Conservation (phyloP, 2,888 invertebrate genomes). For the Spisula solida region DNA sequence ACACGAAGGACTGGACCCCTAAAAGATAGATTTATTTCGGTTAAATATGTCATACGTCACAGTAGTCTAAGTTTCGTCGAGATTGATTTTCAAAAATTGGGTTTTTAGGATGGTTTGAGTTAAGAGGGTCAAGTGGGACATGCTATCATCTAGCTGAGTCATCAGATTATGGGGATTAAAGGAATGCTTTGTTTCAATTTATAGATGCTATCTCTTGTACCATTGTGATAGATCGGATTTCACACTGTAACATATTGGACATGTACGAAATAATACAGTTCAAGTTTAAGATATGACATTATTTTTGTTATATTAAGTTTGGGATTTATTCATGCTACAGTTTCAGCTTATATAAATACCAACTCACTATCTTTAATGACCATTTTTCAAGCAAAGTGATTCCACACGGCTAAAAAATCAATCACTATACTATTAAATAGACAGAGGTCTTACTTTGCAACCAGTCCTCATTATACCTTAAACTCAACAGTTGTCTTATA, state of each 20-base stretch:
- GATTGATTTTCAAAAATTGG: background rate
- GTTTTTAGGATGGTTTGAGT: background rate
- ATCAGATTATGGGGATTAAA: constrained; percentile 15
- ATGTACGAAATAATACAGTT: background rate
- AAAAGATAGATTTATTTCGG: background rate
- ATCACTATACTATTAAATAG: too few relatives aligned
- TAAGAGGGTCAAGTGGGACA: background rate
- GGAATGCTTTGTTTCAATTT: background rate
- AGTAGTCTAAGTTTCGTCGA: background rate
- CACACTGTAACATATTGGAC: background rate
- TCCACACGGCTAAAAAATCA: too few relatives aligned
- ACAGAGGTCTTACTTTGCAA: too few relatives aligned
- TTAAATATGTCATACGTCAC: background rate
- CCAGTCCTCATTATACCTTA: too few relatives aligned
- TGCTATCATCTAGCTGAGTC: background rate
- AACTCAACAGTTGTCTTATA: too few relatives aligned
- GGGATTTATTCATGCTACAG: too few relatives aligned
- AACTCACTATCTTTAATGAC: too few relatives aligned
- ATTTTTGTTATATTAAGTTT: too few relatives aligned
- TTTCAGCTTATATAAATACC: too few relatives aligned
- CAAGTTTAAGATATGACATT: too few relatives aligned
- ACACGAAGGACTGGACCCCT: background rate
- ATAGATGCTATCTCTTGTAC: background rate
- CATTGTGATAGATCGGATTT: background rate
- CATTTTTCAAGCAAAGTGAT: too few relatives aligned